Evolutionary conservation across 2,113 vertebrate species (phyloP).

Genomic region (Pteropus alecto): DNA sequence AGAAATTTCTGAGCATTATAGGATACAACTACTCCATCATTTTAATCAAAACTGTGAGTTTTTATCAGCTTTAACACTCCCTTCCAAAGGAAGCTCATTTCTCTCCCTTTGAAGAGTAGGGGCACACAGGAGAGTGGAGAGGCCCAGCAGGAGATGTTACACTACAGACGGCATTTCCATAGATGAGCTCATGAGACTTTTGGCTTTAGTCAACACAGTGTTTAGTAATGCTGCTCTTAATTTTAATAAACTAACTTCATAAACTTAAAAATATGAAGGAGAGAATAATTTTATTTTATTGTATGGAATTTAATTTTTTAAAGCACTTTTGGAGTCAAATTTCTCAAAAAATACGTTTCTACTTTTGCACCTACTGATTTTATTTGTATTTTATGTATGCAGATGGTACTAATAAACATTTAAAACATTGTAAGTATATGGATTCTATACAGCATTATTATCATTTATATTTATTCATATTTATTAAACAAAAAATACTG

Average conservation of each 20-base stretch:
- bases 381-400: background rate
- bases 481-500: background rate
- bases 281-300: background rate
- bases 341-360: background rate
- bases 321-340: background rate
- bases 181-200: background rate
- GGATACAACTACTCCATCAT: background rate
- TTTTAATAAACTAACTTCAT: background rate
- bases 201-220: background rate
- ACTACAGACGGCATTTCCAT: too few relatives aligned
- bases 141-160: too few relatives aligned
- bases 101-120: background rate
- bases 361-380: background rate
- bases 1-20: background rate
- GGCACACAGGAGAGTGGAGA: background rate
- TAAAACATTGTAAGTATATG: background rate
- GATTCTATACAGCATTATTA: background rate
- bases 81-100: background rate
- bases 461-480: background rate
- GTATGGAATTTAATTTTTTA: background rate
- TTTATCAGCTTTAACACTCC: background rate
- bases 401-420: background rate
- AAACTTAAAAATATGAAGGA: background rate
- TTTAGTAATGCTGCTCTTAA: background rate
- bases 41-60: background rate